These are phyloP conservation scores for Euphydryas editha DNA, from an alignment of 2,888 invertebrate genomes.

Conservation along the genomic window DNA sequence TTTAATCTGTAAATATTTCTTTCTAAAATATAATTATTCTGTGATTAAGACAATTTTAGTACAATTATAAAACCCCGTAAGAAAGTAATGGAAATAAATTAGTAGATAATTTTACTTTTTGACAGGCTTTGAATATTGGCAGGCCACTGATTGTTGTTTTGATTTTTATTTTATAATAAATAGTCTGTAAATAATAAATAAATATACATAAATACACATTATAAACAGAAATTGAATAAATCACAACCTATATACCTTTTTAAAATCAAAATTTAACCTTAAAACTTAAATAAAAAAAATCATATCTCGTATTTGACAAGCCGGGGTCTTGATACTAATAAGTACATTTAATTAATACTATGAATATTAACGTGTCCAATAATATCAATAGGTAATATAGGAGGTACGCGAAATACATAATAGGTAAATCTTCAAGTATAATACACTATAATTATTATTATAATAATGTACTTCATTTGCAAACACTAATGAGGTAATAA, in stretches of 20 bases:
- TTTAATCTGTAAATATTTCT: slow-evolving; percentile 12
- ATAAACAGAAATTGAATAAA: not conserved
- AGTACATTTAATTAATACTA: not conserved
- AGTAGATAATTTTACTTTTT: no score
- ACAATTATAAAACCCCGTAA: not conserved
- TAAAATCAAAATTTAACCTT: not conserved
- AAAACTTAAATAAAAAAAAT: not conserved
- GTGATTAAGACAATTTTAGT: not conserved
- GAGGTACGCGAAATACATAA: slow-evolving; percentile 1
- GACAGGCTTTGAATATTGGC: no score
- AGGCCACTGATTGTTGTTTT: no score
- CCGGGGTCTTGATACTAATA: slow-evolving; percentile 2
- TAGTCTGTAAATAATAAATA: no score
- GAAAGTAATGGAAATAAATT: not conserved
- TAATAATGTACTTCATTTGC: slow-evolving; percentile 30
- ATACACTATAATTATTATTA: slow-evolving; percentile 15
- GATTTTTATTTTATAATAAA: no score
- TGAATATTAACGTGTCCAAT: not conserved
- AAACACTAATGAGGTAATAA: slow-evolving; percentile 30
- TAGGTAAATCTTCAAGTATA: slow-evolving; percentile 7
- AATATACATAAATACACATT: no score
- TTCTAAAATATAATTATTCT: slow-evolving; percentile 10
- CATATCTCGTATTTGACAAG: not conserved
- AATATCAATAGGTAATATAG: slow-evolving; percentile 4
- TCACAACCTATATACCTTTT: not conserved